Percentiles rank a stretch among this genome's conserved stretches.
phyloP scores from a whole-genome alignment of 2,113 vertebrate genomes.

The Drymodes brunneopygia region DNA sequence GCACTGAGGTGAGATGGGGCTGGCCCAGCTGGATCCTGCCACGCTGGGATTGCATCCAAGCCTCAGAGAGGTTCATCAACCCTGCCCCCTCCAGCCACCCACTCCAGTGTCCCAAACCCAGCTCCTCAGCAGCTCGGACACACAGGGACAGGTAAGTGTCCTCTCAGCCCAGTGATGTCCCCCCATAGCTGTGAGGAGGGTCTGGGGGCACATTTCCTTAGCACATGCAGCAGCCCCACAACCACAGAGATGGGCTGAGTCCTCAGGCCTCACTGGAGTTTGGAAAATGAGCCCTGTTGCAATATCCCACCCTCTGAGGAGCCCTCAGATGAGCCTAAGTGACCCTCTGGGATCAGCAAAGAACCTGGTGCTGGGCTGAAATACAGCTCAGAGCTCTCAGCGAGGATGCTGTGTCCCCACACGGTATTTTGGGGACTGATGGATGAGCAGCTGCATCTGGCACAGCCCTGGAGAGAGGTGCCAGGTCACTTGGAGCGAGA shows the following conservation, averaged over 20 bases:
- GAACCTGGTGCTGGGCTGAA: not conserved
- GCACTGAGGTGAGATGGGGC: not conserved
- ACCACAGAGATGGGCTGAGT: not conserved
- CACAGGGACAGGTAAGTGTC: not conserved
- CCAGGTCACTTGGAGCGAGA: not conserved
- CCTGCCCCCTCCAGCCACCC: not conserved
- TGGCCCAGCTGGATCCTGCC: not conserved
- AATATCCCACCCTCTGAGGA: not conserved
- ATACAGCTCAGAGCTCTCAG: not conserved
- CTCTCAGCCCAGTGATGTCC: not conserved
- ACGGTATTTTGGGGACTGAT: not conserved
- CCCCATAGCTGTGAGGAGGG: not conserved
- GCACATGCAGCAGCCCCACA: not conserved
- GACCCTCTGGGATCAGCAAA: not conserved
- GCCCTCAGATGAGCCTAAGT: not conserved
- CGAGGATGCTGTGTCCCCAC: not conserved
- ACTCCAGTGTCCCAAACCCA: not conserved
- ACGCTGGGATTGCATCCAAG: not conserved
- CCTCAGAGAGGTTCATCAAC: not conserved
- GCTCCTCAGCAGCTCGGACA: not conserved
- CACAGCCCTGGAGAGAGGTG: not conserved
- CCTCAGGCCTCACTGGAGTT: rapidly evolving
- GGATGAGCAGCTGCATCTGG: not conserved
- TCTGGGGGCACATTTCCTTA: not conserved
- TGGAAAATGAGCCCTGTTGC: not conserved